These are phyloP conservation scores for Scaptomyza polygonia DNA, from an alignment of 2,888 invertebrate genomes.

Conservation along the genomic window DNA sequence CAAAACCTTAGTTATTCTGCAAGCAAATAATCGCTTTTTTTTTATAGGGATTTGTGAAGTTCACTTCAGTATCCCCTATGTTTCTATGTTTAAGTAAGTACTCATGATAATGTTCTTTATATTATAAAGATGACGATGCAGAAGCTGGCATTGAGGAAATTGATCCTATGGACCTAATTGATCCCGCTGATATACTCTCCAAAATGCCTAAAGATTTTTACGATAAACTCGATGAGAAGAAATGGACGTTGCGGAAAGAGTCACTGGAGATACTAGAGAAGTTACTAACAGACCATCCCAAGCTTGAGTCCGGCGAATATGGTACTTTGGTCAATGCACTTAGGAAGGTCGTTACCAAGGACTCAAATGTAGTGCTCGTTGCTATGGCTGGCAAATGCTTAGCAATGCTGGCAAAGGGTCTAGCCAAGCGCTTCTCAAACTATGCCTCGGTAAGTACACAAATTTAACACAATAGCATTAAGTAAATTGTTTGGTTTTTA, in stretches of 20 bases:
- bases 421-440: constrained; percentile 93
- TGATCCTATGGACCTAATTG: constrained; percentile 95
- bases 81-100: too few relatives aligned
- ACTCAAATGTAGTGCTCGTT: constrained; percentile 97
- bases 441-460: constrained; percentile 87
- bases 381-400: constrained; percentile 93
- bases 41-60: too few relatives aligned
- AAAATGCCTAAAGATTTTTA: constrained; percentile 98
- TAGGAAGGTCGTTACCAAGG: constrained; percentile 96
- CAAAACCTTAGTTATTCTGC: too few relatives aligned
- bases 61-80: too few relatives aligned
- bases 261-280: constrained; percentile 92
- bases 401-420: constrained; percentile 91
- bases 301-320: constrained; percentile 96
- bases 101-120: too few relatives aligned
- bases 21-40: too few relatives aligned
- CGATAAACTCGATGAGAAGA: constrained; percentile 96
- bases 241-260: constrained; percentile 98
- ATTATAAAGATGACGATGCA: constrained; percentile 85
- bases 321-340: constrained; percentile 94
- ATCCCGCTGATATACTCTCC: constrained; percentile 96
- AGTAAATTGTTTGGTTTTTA: not conserved
- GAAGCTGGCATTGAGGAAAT: constrained; percentile 86
- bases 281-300: constrained; percentile 90
- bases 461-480: not conserved